Conservation (phyloP, 2,113 vertebrate genomes). For the Turdus rufiventris region DNA sequence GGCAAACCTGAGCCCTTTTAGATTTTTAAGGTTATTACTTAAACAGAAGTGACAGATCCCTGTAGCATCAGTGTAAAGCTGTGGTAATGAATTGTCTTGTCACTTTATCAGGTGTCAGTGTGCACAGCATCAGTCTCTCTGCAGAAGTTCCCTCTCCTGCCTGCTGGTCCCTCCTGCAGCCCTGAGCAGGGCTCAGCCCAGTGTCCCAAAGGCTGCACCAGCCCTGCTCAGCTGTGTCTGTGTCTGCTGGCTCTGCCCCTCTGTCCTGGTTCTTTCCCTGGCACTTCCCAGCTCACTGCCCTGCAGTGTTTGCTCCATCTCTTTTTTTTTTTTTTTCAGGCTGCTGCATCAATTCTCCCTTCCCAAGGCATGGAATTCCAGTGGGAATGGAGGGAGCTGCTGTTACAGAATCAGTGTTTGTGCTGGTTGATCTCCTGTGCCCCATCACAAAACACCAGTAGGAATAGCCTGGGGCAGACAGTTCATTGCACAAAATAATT, state of each 20-base stretch:
- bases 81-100: background rate
- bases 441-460: background rate
- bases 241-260: too few species aligned
- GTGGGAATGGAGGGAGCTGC: background rate
- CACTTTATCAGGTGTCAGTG: background rate
- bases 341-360: background rate
- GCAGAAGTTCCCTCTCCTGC: background rate
- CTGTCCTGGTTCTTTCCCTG: accelerated
- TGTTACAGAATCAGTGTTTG: background rate
- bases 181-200: background rate
- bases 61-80: background rate
- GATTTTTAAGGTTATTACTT: background rate
- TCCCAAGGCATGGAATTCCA: background rate
- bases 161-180: background rate
- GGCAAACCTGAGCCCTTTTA: background rate
- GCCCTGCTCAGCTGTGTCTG: background rate
- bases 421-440: background rate
- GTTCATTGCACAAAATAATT: background rate
- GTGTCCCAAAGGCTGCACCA: accelerated
- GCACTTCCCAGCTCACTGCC: background rate
- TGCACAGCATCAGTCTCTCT: background rate
- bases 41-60: background rate
- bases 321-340: background rate
- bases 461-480: background rate
- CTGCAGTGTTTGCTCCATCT: background rate